phyloP scores from a whole-genome alignment of 2,888 invertebrate genomes.

The Scrobipalpa costella region DNA sequence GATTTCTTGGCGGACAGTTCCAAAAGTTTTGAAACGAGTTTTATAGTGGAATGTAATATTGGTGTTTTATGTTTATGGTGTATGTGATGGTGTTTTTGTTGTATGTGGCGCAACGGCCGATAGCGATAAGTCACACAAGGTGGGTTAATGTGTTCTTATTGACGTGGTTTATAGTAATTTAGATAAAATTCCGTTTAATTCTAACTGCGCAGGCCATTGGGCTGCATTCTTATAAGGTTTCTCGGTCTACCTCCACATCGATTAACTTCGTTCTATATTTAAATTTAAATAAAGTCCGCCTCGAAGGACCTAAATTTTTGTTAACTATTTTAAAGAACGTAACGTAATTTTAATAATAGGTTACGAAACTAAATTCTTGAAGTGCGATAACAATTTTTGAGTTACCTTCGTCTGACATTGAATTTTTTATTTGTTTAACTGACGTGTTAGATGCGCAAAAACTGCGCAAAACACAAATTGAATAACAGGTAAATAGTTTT shows the following conservation, averaged over 20 bases:
- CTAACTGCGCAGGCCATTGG: constrained; percentile 12
- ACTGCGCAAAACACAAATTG: not conserved
- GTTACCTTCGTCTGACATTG: constrained; percentile 15
- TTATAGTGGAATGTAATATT: constrained; percentile 15
- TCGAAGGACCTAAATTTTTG: not conserved
- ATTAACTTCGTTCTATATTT: not conserved
- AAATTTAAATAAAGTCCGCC: not conserved
- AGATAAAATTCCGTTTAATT: constrained; percentile 42
- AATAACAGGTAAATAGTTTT: not conserved
- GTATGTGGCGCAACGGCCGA: constrained; percentile 32
- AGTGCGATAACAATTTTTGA: not conserved
- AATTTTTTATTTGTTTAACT: constrained; percentile 12
- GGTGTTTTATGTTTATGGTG: constrained; percentile 26
- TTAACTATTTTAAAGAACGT: not conserved
- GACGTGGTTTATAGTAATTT: constrained; percentile 41
- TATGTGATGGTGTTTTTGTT: constrained; percentile 35
- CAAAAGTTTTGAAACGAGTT: constrained; percentile 19
- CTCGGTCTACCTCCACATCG: not conserved
- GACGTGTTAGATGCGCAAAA: not conserved
- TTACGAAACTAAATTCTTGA: not conserved
- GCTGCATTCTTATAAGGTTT: constrained; percentile 6
- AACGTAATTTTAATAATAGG: not conserved
- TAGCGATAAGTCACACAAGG: constrained; percentile 43
- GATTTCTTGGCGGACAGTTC: constrained; percentile 1
- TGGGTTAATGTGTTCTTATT: constrained; percentile 49